Conservation (phyloP, 1,140 invertebrate species). For the Pseudomyrmex concolor region DNA sequence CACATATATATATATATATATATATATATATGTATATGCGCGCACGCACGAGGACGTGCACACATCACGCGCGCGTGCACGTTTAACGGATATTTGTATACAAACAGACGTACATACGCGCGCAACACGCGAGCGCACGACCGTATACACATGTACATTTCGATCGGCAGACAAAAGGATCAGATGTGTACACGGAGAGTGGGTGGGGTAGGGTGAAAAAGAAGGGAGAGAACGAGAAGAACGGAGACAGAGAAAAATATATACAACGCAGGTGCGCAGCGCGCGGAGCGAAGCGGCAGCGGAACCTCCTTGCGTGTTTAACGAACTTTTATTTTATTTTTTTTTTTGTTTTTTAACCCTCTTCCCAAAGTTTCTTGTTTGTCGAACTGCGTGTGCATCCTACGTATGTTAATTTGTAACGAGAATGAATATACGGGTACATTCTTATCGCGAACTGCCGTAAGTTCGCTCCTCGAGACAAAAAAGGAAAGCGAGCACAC, state of each 20-base stretch:
- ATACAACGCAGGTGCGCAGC: slow-evolving; percentile 45
- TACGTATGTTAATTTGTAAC: slow-evolving; percentile 20
- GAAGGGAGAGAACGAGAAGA: not conserved
- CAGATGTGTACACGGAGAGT: slow-evolving; percentile 46
- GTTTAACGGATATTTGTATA: slow-evolving; percentile 49
- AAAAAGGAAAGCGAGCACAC: not conserved
- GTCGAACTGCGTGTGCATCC: not conserved
- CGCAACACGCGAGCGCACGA: not conserved
- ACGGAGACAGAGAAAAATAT: slow-evolving; percentile 31
- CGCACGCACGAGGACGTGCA: not conserved
- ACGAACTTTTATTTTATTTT: slow-evolving; percentile 13
- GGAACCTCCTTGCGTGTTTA: slow-evolving; percentile 4
- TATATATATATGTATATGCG: too few species aligned
- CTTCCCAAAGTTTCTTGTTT: not conserved
- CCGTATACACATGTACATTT: not conserved
- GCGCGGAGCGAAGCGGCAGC: slow-evolving; percentile 8
- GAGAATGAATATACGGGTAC: not conserved
- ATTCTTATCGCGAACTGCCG: slow-evolving; percentile 25
- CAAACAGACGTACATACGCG: slow-evolving; percentile 12
- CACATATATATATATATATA: too few species aligned
- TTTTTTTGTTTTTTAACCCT: too few species aligned
- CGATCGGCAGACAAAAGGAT: slow-evolving; percentile 46
- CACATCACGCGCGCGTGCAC: slow-evolving; percentile 25
- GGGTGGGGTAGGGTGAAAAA: slow-evolving; percentile 19
- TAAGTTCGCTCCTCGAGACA: slow-evolving; percentile 17